A percentile compares a stretch with the other conserved stretches of the same genome.
Conservation (phyloP, 2,113 vertebrate species). For the Caranx ignobilis region DNA sequence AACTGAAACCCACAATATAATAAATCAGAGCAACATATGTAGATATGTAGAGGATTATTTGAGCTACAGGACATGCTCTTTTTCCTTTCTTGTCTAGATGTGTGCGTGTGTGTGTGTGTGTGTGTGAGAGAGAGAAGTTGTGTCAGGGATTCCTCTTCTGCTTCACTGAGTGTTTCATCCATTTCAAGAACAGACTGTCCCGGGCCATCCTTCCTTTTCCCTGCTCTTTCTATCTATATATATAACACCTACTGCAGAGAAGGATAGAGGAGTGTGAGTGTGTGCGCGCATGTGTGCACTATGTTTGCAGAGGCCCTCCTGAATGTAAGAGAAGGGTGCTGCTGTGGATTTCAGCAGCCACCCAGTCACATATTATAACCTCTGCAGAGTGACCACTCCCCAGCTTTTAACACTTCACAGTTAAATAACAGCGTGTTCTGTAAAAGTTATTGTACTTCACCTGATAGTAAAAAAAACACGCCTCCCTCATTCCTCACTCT, state of each 20-base stretch:
- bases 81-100: not conserved
- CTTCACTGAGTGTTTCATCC: constrained; percentile 41
- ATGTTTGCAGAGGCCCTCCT: constrained; percentile 10
- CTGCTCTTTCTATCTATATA: constrained; percentile 23
- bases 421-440: not conserved
- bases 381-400: not conserved
- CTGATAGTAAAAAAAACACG: not conserved
- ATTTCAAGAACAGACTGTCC: constrained; percentile 55
- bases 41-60: not conserved
- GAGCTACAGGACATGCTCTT: not conserved
- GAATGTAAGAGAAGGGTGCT: not conserved
- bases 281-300: not conserved
- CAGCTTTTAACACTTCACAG: not conserved
- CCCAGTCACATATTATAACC: not conserved
- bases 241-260: constrained; percentile 46
- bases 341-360: not conserved
- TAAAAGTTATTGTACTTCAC: constrained; percentile 3
- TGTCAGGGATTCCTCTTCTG: constrained; percentile 23
- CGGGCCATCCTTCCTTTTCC: constrained; percentile 27
- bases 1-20: too few relatives aligned
- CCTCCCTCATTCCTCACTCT: constrained; percentile 6
- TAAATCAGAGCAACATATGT: not conserved
- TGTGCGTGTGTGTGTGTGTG: too few relatives aligned
- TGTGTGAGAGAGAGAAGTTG: not conserved
- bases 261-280: not conserved